Evolutionary conservation across 1,140 invertebrate species (phyloP).

Genomic region (Lepeophtheirus salmonis): DNA sequence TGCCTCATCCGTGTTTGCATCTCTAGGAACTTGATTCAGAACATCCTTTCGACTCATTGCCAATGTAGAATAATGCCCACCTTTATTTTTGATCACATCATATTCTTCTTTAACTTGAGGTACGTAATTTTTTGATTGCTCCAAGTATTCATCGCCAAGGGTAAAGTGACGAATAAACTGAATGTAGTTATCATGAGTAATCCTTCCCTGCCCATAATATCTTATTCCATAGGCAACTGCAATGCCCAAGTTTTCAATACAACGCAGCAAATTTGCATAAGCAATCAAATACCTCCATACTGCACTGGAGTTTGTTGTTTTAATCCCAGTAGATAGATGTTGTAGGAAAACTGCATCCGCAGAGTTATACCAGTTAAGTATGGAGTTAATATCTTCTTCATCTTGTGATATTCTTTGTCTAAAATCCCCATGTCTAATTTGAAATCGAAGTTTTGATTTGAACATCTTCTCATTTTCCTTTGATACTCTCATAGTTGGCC

Average conservation of each 20-base stretch:
- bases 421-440: neutral
- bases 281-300: conserved; percentile 6
- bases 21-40: no score
- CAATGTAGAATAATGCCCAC: no score
- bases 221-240: no score
- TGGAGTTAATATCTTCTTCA: conserved; percentile 4
- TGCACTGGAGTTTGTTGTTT: neutral
- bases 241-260: neutral
- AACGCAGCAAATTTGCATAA: neutral
- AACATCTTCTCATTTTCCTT: conserved; percentile 4
- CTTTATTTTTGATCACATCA: no score
- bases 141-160: no score
- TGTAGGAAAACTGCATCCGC: neutral
- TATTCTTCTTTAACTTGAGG: no score
- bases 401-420: neutral
- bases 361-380: neutral
- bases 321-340: neutral
- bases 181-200: no score
- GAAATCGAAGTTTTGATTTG: neutral
- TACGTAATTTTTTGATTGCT: no score
- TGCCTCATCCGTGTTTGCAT: no score
- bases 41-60: no score
- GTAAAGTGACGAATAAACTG: no score
- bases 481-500: neutral
- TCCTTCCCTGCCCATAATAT: no score